Evolutionary conservation across 1,140 invertebrate genomes (phyloP), one percentile per base, ranked within the genome.

Genomic region (Bicyclus anynana): DNA sequence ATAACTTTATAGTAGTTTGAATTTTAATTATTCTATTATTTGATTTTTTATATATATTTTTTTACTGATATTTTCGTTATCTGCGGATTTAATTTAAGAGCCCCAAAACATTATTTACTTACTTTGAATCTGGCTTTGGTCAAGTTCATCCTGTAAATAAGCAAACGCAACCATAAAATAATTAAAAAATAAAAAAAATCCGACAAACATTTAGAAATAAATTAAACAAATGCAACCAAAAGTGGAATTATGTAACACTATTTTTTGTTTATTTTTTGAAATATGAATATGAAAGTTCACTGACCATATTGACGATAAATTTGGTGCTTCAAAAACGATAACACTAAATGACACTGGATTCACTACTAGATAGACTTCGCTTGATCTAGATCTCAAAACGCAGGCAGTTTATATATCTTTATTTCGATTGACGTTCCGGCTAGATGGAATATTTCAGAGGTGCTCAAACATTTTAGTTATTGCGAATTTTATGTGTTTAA

Each of bases 41-140:
- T n/a, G n/a, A n/a, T n/a, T n/a, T n/a, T n/a, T n/a, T n/a, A n/a
- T n/a, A n/a, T n/a, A n/a, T n/a, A n/a, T n/a, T n/a, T n/a, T n/a
- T n/a, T n/a, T n/a, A n/a, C n/a, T n/a, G n/a, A n/a, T n/a, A n/a
- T n/a, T n/a, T n/a, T n/a, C n/a, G n/a, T n/a, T n/a, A n/a, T n/a
- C n/a, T n/a, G n/a, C n/a, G n/a, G n/a, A n/a, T n/a, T n/a, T n/a
- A n/a, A n/a, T n/a, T n/a, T n/a, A n/a, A n/a, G n/a, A n/a, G n/a
- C n/a, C n/a, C n/a, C n/a, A n/a, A n/a, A n/a, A 40, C 5, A 47
- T 26, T 47, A 13, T 50, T 48, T 49, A 80, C 87, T 78, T 80
- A 91, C 91, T 84, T 74, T 84, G 79, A 46, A 91, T 69, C 71
- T 91, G 91, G 61, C 82, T 90, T 59, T 91, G 90, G 69, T 91